Base-by-base conservation (phyloP, 2,888 invertebrate species). In the Plebejus melissa region DNA sequence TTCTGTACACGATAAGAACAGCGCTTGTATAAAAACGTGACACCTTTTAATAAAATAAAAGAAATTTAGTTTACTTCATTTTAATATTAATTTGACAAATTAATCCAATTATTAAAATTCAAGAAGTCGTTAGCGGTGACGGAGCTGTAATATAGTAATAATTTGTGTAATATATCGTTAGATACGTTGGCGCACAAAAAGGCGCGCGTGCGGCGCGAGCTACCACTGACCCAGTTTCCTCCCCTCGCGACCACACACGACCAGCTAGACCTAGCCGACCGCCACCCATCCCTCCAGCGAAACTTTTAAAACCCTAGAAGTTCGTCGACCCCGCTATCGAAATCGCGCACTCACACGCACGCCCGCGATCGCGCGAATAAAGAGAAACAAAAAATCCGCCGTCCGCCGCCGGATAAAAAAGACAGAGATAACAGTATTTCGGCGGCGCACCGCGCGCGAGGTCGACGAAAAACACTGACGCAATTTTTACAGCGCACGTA, bases 401-500 rank as follows among this genome's bases (percentile, higher is more conserved):
- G 88, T 89, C 87, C 90, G 85, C 89, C 90, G 86, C 89, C 91
- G 89, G 87, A 91, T 87, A 84, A 75, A 89, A 82, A 81, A 90
- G 92, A 93, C 87, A 90, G 93, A 92, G 92, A 93, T 90, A 89
- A 91, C 88, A 88, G 90, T 92, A 93, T 92, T 92, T 93, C 85
- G 92, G 90, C 86, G 79, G 85, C 82, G 85, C 84, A 86, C 87
- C 84, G 83, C 87, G 82, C 85, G 86, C 92, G 91, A 92, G 91
- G 90, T 93, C 91, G 91, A 90, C 90, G 90, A 92, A 92, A 93
- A 92, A 91, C 88, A 93, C 92, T 93, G 91, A 93, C 91, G 93
- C 93, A 93, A 93, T 93, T 93, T 93, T 93, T 93, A 92, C 90
- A 90, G 88, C 88, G 91, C 89, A 89, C 91, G 91, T 91, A 93